Conservation (phyloP, 2,888 invertebrate genomes). For the Amaurobius ferox region DNA sequence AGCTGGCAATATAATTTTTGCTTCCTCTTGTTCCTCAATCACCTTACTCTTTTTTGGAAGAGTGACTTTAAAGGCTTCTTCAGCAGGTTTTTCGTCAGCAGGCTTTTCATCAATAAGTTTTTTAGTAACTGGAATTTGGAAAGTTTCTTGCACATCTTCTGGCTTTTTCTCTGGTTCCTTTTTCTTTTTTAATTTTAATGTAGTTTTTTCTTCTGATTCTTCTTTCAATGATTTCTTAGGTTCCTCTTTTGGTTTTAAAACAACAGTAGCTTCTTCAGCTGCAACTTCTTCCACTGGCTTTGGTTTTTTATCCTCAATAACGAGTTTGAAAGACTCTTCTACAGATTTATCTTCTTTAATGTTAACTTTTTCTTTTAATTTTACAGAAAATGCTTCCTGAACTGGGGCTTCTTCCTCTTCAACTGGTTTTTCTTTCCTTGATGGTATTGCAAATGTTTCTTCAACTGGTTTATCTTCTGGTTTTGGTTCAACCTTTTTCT, state of each 20-base stretch:
- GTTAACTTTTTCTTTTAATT: slow-evolving; percentile 69
- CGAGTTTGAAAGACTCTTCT: slow-evolving; percentile 27
- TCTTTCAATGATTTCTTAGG: slow-evolving; percentile 70
- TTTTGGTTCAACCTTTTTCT: slow-evolving; percentile 64
- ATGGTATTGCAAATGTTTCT: slow-evolving; percentile 64
- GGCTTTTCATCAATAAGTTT: slow-evolving; percentile 74
- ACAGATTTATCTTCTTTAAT: slow-evolving; percentile 46
- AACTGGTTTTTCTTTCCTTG: slow-evolving; percentile 46
- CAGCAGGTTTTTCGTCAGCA: slow-evolving; percentile 78
- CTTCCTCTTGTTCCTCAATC: slow-evolving; percentile 70
- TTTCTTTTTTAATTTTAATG: slow-evolving; percentile 80
- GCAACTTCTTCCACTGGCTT: slow-evolving; percentile 73
- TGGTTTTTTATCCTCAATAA: slow-evolving; percentile 73
- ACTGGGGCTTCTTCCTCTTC: slow-evolving; percentile 50
- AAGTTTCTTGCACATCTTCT: slow-evolving; percentile 76
- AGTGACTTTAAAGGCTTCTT: slow-evolving; percentile 61
- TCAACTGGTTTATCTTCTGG: slow-evolving; percentile 58
- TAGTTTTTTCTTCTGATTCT: slow-evolving; percentile 51
- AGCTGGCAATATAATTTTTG: slow-evolving; percentile 28
- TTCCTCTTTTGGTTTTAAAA: slow-evolving; percentile 74
- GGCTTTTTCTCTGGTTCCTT: slow-evolving; percentile 77
- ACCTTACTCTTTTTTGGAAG: slow-evolving; percentile 78
- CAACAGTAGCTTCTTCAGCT: slow-evolving; percentile 75
- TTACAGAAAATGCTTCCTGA: slow-evolving; percentile 53
- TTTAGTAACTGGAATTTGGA: slow-evolving; percentile 36